Conservation (phyloP, 2,797 vertebrate species). For the Typhlichthys eigenmanni region DNA sequence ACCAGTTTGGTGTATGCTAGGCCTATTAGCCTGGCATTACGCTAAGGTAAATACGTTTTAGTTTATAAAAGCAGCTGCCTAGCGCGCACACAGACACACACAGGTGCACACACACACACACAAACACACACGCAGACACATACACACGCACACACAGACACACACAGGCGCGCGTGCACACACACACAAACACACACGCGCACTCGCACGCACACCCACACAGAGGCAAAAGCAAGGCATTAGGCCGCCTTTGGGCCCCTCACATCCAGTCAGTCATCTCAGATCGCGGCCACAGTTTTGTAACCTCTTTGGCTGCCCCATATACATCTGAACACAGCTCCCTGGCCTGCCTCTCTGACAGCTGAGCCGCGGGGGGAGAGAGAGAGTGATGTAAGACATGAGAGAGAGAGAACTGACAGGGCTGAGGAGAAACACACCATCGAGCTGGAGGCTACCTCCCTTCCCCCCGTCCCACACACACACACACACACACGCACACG, state of each 20-base stretch:
- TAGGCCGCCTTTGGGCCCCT: neutral
- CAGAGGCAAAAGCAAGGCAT: neutral
- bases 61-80: too few relatives aligned
- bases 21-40: neutral
- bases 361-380: neutral
- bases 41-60: neutral
- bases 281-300: neutral
- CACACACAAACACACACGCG: too few relatives aligned
- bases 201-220: neutral
- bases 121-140: too few relatives aligned
- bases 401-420: neutral
- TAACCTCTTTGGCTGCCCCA: slow-evolving; percentile 3
- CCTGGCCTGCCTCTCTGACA: neutral
- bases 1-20: neutral
- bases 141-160: too few relatives aligned
- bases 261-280: neutral
- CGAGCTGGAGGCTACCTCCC: neutral
- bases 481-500: too few relatives aligned
- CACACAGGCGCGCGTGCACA: too few relatives aligned
- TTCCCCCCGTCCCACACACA: neutral
- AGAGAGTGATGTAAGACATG: neutral
- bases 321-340: slow-evolving; percentile 1
- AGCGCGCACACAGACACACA: too few relatives aligned
- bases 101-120: too few relatives aligned
- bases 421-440: neutral